phyloP scores from a whole-genome alignment of 2,113 vertebrate species.

The Nicator chloris region DNA sequence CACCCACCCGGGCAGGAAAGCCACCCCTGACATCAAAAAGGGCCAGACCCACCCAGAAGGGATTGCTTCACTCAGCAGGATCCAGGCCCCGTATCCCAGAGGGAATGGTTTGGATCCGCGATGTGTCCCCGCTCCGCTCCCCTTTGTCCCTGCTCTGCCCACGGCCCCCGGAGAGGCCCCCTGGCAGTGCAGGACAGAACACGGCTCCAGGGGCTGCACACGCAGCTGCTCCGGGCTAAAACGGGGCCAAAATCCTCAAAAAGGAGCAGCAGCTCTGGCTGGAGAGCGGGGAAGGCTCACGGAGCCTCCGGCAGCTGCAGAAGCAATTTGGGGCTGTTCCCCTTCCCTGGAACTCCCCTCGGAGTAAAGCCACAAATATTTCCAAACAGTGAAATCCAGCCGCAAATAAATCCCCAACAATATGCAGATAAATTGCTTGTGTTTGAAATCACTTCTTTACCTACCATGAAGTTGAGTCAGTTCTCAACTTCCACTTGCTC shows the following conservation, averaged over 20 bases:
- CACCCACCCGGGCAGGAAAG: background rate
- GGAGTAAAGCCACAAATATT: background rate
- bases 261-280: background rate
- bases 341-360: background rate
- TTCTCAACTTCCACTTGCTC: background rate
- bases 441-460: background rate
- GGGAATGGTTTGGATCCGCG: accelerated
- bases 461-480: background rate
- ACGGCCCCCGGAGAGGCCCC: background rate
- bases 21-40: background rate
- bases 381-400: background rate
- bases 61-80: background rate
- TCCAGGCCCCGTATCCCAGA: background rate
- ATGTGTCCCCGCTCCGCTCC: background rate
- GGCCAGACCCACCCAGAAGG: background rate
- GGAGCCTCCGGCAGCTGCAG: background rate
- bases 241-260: background rate
- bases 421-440: background rate
- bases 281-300: background rate
- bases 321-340: background rate
- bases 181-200: background rate
- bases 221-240: background rate
- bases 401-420: background rate
- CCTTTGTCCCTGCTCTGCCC: background rate
- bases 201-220: background rate